Evolutionary conservation across 1,140 invertebrate species (phyloP).

Genomic region (Ladona fulva): DNA sequence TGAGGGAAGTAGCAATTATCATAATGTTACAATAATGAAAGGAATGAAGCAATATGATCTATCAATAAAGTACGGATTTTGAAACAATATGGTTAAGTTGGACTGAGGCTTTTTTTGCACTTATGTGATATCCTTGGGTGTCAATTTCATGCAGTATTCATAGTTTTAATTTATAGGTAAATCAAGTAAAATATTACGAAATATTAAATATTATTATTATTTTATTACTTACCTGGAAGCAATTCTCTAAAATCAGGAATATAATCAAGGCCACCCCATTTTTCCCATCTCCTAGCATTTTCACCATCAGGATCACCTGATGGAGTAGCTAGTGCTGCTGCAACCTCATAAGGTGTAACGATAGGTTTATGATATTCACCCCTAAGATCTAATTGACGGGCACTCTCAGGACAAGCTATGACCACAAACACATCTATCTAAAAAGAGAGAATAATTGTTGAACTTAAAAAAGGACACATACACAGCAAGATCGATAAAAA

Average conservation of each 20-base stretch:
- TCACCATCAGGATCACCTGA: neutral
- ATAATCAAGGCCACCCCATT: conserved; percentile 40
- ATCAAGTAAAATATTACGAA: too few relatives aligned
- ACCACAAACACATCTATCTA: conserved; percentile 84
- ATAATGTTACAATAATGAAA: too few relatives aligned
- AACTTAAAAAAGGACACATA: neutral
- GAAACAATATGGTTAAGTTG: too few relatives aligned
- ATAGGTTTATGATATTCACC: conserved; percentile 79
- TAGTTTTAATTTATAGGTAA: too few relatives aligned
- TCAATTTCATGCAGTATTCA: too few relatives aligned
- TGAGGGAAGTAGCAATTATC: too few relatives aligned
- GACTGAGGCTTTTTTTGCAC: too few relatives aligned
- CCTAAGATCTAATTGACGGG: conserved; percentile 26
- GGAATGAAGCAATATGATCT: too few relatives aligned
- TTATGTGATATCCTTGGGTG: too few relatives aligned
- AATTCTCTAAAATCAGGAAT: conserved; percentile 68
- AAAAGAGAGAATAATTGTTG: conserved; percentile 30
- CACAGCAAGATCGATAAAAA: too few relatives aligned
- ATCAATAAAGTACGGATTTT: too few relatives aligned
- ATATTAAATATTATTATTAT: too few relatives aligned
- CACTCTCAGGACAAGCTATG: conserved; percentile 79
- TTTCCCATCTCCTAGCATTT: conserved; percentile 30
- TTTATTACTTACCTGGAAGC: conserved; percentile 45
- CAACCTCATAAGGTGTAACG: conserved; percentile 85
- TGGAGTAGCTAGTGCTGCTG: conserved; percentile 59